These are phyloP conservation scores for Amphipoea lucens DNA, from an alignment of 2,888 invertebrate genomes.

Conservation along the genomic window DNA sequence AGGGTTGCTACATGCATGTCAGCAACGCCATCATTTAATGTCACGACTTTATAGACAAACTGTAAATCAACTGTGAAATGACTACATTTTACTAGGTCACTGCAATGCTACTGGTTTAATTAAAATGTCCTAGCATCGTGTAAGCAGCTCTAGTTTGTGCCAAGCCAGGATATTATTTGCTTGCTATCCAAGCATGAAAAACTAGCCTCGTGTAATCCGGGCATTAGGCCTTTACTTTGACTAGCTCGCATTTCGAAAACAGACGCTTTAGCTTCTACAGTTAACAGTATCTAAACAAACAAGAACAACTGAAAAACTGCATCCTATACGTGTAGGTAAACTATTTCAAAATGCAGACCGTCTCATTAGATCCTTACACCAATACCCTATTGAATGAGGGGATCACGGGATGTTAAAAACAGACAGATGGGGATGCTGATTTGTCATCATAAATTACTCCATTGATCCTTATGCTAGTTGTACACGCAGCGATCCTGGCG, in stretches of 20 bases:
- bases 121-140: not conserved
- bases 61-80: too few species aligned
- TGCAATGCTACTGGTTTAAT: not conserved
- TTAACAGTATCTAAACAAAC: not conserved
- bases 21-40: too few species aligned
- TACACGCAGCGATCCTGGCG: not conserved
- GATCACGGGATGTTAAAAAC: not conserved
- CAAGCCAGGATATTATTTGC: not conserved
- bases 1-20: too few species aligned
- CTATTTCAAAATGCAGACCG: not conserved
- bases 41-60: too few species aligned
- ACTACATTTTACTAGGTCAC: too few species aligned
- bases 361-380: not conserved
- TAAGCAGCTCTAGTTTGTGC: not conserved
- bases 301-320: not conserved
- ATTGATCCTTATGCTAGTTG: not conserved
- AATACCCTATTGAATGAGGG: not conserved
- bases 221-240: not conserved
- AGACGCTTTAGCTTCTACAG: not conserved
- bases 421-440: not conserved
- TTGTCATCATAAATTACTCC: not conserved
- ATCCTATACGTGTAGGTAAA: not conserved
- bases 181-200: not conserved
- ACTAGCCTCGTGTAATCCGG: not conserved
- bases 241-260: not conserved